Evolutionary conservation across 2,888 invertebrate genomes (phyloP), one percentile per base, ranked within the genome.

Genomic region (Taphrorychus bicolor): DNA sequence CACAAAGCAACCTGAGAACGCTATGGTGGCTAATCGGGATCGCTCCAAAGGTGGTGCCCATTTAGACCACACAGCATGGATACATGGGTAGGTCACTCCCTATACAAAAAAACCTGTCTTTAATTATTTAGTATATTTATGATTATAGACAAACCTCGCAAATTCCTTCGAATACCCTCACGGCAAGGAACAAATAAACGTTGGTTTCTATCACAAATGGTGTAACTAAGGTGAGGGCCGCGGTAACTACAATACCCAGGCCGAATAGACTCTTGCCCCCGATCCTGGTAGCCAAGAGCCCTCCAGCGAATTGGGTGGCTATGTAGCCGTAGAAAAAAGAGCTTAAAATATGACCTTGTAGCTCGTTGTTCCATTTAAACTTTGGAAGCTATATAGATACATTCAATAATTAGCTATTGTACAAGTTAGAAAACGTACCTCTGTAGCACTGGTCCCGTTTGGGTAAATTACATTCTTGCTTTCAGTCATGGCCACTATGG

Each of bases 301-400:
- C 95, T 0, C 94, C 95, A 0, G 91, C 86, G 45, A 95, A 83
- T 81, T 92, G 95, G 0, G 95, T 95, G 66, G 91, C 80, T 60
- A 95, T 87, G 81, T 95, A 95, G 0, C 95, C 95, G 77, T 94
- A 94, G 84, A 95, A 95, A 83, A 95, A 95, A 0, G 94, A 92
- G 76, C 93, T 92, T 58, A 95, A 82, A 23, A 95, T 87, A 54
- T 91, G 82, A 0, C 94, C 94, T 81, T 91, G 91, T 22, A 89
- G 86, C 77, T 88, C 87, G 0, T 90, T 86, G 75, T 89, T 88
- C 95, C 95, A 95, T 69, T 90, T 87, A 76, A 94, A 94, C 76
- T 93, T 69, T 41, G 70, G 66, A 5, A 57, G 59, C 73, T 73
- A 57, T 14, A 18, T 21, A 14, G 22, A 51, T 1, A 5, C 17